phyloP scores from a whole-genome alignment of 1,140 invertebrate genomes.

The Mizuhopecten yessoensis region DNA sequence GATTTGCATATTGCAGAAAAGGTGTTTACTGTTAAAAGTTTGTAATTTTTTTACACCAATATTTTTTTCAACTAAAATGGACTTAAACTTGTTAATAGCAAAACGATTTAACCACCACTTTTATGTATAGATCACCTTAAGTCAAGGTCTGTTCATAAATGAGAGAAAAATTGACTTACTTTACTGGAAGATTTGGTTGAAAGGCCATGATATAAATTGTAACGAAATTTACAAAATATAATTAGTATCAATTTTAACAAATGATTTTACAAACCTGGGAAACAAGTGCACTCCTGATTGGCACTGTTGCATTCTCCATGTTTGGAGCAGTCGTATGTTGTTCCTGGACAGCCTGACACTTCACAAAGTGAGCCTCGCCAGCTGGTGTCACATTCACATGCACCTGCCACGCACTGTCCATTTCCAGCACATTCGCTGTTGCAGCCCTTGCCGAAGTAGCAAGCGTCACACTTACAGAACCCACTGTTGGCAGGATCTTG shows the following conservation, averaged over 20 bases:
- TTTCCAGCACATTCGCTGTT: constrained; percentile 66
- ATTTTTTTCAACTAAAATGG: no score
- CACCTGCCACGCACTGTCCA: constrained; percentile 57
- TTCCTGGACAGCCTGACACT: constrained; percentile 69
- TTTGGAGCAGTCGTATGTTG: constrained; percentile 62
- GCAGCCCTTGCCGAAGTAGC: constrained; percentile 68
- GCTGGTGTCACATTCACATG: constrained; percentile 66
- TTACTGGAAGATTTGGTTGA: not conserved
- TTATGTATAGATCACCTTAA: no score
- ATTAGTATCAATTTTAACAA: not conserved
- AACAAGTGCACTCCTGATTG: constrained; percentile 65
- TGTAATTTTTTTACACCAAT: no score
- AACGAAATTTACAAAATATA: not conserved
- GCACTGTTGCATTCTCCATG: constrained; percentile 70
- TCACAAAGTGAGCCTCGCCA: constrained; percentile 70
- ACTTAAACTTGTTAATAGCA: no score
- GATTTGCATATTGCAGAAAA: no score
- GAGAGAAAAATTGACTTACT: no score
- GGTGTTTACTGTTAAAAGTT: no score
- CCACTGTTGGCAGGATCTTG: constrained; percentile 56
- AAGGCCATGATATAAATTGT: not conserved
- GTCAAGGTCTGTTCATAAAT: no score
- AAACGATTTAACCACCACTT: no score
- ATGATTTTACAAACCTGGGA: constrained; percentile 64
- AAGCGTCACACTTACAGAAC: constrained; percentile 70